Evolutionary conservation across 2,113 vertebrate species (phyloP), one percentile per base, ranked within the genome.

Genomic region (Lasiurus borealis): DNA sequence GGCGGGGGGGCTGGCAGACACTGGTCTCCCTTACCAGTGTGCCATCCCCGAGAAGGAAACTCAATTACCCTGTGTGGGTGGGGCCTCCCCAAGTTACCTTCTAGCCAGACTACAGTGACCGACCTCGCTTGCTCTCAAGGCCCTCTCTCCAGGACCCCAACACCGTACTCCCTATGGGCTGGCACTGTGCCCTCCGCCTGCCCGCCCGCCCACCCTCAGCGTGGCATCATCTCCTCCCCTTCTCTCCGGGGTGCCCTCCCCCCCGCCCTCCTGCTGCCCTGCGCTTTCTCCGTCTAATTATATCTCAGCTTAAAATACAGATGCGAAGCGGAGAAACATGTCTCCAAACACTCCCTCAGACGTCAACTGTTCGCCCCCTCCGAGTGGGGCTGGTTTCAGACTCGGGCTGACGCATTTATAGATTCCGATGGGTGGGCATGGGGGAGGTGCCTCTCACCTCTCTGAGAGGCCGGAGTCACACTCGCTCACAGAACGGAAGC

Each of bases 351-450:
- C 48, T 68, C 68, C 86, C 95, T 90, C 75, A 82, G 46, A 72
- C 78, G 85, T 86, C 90, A 93, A 31, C 87, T 91, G 80, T 95
- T 95, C 25, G 59, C 92, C 93, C 54, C 95, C 75, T 95, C 92
- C 81, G 87, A 36, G 92, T 54, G 44, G 71, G 71, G 93, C 94
- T 90, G 76, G 96, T 94, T 95, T 96, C 89, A 94, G 90, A 95
- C 75, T 87, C 85, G 72, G 66, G 48, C 46, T 62, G 75, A 44
- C 50, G 15, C 16, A 29, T 76, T 77, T 66, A 25, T 48, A 29
- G 48, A 62, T 10, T 71, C 77, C 16, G 34, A 16, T 5, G 9
- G 36, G 36, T 15, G 2, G 14, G 3, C 34, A 5, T n/a, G 76
- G 83, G n/a, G 31, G 52, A 12, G 50, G 1, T 6, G 34, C 44